Base-by-base conservation (phyloP, 2,888 invertebrate genomes). In the Apocheima hispidaria region DNA sequence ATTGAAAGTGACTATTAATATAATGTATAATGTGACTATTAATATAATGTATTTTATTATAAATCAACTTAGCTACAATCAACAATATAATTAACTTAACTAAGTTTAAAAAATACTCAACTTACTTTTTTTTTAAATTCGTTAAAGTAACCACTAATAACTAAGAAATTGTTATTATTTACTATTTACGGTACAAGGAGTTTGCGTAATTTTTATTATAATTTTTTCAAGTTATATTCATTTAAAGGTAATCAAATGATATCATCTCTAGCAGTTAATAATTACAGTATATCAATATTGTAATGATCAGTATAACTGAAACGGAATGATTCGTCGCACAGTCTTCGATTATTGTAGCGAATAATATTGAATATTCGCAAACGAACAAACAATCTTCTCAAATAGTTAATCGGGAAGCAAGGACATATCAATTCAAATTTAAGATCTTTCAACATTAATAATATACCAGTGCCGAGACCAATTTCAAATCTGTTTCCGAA, bases 351-450 rank as follows among this genome's bases (percentile, higher is more conserved):
- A 20, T 55, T 38, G 6, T 55, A 55, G 7, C 43, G 55, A 38
- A 48, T 30, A n/a, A 55, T 48, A 18, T 55, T 26, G 38, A 21
- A 48, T 38, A 55, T 28, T 5, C 55, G 46, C 9, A 44, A 9
- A n/a, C 55, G 35, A 21, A 55, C 38, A 21, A 55, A 55, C 6
- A 54, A 14, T 28, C 44, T 46, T 14, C 33, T 26, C 23, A 54
- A 26, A 21, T 18, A 54, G 9, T 20, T 14, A 12, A 38, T 10
- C 9, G 55, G 55, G 35, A 55, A 55, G 48, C 55, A 55, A 30
- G 18, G n/a, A 36, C 55, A 55, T 12, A 40, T 9, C 10, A n/a
- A 5, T 7, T 20, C 14, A 5, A 38, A 9, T 3, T n/a, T 40
- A 18, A 36, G 12, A 5, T 36, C 20, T 2, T 18, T 36, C 35